Evolutionary conservation across 2,797 vertebrate species (phyloP).

Genomic region (Karalla daura): DNA sequence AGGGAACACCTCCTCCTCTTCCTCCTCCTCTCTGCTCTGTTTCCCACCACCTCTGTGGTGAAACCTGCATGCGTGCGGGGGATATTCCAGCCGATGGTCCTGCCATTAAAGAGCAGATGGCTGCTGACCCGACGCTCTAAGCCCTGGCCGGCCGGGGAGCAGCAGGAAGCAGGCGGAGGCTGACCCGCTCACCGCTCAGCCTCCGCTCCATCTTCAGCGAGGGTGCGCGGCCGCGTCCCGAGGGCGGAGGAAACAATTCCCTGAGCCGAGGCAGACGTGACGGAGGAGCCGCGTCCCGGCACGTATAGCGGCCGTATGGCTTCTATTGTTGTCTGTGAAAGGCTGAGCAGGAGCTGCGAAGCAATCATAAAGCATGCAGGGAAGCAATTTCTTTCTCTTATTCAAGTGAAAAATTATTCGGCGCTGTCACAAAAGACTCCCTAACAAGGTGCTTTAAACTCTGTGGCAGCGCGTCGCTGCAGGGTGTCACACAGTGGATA

Average conservation of each 20-base stretch:
- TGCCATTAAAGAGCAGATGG: conserved; percentile 36
- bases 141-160: conserved; percentile 14
- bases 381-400: conserved; percentile 85
- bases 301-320: conserved; percentile 65
- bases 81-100: conserved; percentile 30
- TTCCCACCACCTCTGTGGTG: no score
- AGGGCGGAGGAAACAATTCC: conserved; percentile 71
- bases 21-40: no score
- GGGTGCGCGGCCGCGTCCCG: conserved; percentile 49
- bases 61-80: conserved; percentile 39
- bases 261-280: conserved; percentile 67
- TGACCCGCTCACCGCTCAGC: conserved; percentile 56
- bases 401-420: conserved; percentile 84
- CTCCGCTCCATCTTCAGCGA: conserved; percentile 62
- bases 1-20: no score
- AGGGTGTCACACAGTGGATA: conserved; percentile 78
- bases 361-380: conserved; percentile 80
- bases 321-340: conserved; percentile 78
- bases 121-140: conserved; percentile 45
- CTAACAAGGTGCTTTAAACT: conserved; percentile 85
- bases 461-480: conserved; percentile 73
- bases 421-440: conserved; percentile 82
- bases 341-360: conserved; percentile 72
- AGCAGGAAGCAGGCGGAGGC: conserved; percentile 44
- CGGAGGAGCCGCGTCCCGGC: conserved; percentile 57